Evolutionary conservation across 2,888 invertebrate species (phyloP).

Genomic region (Argyresthia albistria): DNA sequence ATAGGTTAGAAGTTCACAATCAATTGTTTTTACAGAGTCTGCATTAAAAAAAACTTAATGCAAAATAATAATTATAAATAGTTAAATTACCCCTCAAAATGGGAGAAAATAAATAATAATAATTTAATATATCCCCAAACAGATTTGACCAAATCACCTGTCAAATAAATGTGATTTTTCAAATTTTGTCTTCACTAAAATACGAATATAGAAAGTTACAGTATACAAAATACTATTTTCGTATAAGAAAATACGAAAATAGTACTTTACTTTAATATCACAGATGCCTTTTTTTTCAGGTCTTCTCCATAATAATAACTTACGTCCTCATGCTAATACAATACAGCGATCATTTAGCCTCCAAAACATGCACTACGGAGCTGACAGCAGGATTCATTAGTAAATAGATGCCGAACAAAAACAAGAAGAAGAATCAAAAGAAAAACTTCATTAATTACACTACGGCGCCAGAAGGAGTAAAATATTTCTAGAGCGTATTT

Average conservation of each 20-base stretch:
- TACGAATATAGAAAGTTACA: neutral
- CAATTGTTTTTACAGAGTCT: too few species aligned
- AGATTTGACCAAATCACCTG: too few species aligned
- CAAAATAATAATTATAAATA: too few species aligned
- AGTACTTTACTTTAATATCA: neutral
- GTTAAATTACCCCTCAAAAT: too few species aligned
- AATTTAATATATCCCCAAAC: too few species aligned
- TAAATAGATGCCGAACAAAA: neutral
- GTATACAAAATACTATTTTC: neutral
- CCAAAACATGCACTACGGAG: neutral
- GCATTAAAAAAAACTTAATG: too few species aligned
- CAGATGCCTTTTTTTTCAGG: conserved; percentile 9
- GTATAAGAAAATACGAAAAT: too few species aligned
- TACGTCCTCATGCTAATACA: conserved; percentile 18
- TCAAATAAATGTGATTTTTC: neutral
- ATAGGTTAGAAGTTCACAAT: too few species aligned
- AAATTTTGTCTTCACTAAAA: neutral
- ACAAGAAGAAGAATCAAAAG: neutral
- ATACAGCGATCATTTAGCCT: neutral
- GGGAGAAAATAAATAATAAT: too few species aligned
- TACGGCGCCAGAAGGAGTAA: too few species aligned
- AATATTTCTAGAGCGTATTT: neutral
- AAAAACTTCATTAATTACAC: neutral
- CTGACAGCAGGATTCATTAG: neutral
- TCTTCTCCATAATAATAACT: conserved; percentile 15